Evolutionary conservation across 2,113 vertebrate species (phyloP).

Genomic region (Amazona guildingii): DNA sequence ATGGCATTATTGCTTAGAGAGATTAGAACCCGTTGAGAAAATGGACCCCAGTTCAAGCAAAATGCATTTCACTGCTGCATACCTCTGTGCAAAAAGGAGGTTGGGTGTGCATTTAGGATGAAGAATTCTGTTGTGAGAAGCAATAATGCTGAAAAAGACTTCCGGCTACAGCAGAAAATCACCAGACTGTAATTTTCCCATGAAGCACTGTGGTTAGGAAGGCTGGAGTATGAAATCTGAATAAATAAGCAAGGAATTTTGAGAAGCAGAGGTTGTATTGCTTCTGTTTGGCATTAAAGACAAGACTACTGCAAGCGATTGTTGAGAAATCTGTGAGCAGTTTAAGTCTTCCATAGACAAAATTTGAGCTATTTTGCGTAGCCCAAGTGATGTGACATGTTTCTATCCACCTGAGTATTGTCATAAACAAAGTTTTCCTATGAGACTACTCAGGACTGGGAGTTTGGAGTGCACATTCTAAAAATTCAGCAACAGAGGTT

Average conservation of each 20-base stretch:
- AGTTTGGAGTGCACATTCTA: not conserved
- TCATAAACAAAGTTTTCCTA: not conserved
- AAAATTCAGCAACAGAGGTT: not conserved
- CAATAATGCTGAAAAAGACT: not conserved
- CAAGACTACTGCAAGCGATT: not conserved
- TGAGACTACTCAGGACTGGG: not conserved
- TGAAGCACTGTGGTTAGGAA: not conserved
- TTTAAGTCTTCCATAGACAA: not conserved
- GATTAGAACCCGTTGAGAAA: conserved; percentile 19
- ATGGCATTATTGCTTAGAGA: conserved; percentile 6
- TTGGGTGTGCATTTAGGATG: not conserved
- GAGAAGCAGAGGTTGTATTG: not conserved
- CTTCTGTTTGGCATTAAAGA: not conserved
- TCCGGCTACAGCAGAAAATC: not conserved
- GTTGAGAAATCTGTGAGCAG: not conserved
- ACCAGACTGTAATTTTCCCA: not conserved
- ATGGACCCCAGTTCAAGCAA: not conserved
- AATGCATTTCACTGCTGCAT: not conserved
- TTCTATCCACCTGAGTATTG: not conserved
- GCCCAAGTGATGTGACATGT: not conserved
- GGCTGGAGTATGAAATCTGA: not conserved
- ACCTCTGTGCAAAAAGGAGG: not conserved
- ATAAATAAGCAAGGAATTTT: not conserved
- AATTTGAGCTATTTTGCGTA: not conserved
- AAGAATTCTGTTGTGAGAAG: not conserved